Percentiles rank a stretch among this genome's conserved stretches.
phyloP scores from a whole-genome alignment of 2,888 invertebrate genomes.

The Synergus itoensis region DNA sequence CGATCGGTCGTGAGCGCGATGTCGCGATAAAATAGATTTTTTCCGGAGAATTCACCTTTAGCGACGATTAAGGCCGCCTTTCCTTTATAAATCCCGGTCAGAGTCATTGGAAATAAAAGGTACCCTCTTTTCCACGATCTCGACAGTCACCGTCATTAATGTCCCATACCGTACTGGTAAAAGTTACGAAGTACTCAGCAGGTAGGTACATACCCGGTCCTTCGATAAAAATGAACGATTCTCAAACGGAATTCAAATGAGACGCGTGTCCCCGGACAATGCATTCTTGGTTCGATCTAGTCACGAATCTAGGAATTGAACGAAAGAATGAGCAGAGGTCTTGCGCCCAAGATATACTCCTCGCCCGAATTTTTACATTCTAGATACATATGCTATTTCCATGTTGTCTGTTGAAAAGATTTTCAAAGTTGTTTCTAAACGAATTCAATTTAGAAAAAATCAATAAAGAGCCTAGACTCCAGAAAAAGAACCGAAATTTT shows the following conservation, averaged over 20 bases:
- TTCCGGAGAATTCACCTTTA: conserved; percentile 57
- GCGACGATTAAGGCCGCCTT: conserved; percentile 56
- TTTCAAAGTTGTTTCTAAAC: too few species aligned
- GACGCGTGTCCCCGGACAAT: conserved; percentile 60
- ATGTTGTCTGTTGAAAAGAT: too few species aligned
- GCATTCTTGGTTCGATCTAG: conserved; percentile 58
- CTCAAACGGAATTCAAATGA: conserved; percentile 70
- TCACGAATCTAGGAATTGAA: conserved; percentile 55
- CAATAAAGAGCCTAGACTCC: too few species aligned
- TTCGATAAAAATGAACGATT: conserved; percentile 67
- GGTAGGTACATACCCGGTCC: conserved; percentile 59
- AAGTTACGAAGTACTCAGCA: conserved; percentile 57
- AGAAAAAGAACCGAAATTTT: too few species aligned
- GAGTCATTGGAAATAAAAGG: conserved; percentile 57
- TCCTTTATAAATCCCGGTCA: conserved; percentile 56
- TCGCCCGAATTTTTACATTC: background rate
- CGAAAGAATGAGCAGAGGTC: conserved; percentile 50
- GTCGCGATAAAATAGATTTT: conserved; percentile 56
- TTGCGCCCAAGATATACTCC: conserved; percentile 47
- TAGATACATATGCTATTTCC: too few species aligned
- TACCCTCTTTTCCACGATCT: conserved; percentile 60
- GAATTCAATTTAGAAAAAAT: too few species aligned
- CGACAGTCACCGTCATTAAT: conserved; percentile 60
- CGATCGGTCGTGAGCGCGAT: conserved; percentile 50
- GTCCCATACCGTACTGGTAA: conserved; percentile 59